Evolutionary conservation across 2,113 vertebrate species (phyloP).

Genomic region (Pundamilia nyererei): DNA sequence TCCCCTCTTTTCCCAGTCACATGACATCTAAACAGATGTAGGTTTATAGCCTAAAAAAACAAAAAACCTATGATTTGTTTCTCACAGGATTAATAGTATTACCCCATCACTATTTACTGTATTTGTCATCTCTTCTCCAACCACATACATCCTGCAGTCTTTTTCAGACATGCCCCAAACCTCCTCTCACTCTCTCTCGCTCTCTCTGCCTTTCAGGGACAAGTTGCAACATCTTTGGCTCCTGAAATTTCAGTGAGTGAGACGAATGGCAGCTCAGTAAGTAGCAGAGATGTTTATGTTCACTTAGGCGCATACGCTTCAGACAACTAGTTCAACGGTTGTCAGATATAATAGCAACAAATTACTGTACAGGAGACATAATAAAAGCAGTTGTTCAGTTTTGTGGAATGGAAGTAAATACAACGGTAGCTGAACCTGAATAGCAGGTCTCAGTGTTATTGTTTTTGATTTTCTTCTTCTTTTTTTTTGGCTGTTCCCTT

Average conservation of each 20-base stretch:
- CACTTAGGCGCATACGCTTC: background rate
- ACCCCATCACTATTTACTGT: background rate
- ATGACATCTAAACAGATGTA: constrained; percentile 51
- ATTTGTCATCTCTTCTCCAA: background rate
- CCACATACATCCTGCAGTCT: background rate
- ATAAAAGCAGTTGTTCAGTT: constrained; percentile 17
- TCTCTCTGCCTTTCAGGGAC: constrained; percentile 2
- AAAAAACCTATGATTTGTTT: constrained; percentile 38
- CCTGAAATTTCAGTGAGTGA: constrained; percentile 32
- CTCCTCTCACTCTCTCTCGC: background rate
- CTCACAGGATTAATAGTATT: constrained; percentile 27
- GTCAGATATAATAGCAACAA: constrained; percentile 8
- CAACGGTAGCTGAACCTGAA: constrained; percentile 21
- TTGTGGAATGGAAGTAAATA: background rate
- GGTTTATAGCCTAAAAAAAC: constrained; percentile 14
- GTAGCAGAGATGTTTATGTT: background rate
- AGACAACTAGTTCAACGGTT: background rate
- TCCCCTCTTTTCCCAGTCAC: constrained; percentile 50
- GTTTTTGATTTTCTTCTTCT: background rate
- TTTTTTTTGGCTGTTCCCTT: background rate
- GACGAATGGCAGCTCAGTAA: constrained; percentile 19
- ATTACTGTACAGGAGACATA: background rate
- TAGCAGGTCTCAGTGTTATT: constrained; percentile 34
- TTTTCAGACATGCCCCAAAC: background rate
- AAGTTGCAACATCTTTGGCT: constrained; percentile 58